Evolutionary conservation across 2,797 vertebrate genomes (phyloP).

Genomic region (Luscinia luscinia): DNA sequence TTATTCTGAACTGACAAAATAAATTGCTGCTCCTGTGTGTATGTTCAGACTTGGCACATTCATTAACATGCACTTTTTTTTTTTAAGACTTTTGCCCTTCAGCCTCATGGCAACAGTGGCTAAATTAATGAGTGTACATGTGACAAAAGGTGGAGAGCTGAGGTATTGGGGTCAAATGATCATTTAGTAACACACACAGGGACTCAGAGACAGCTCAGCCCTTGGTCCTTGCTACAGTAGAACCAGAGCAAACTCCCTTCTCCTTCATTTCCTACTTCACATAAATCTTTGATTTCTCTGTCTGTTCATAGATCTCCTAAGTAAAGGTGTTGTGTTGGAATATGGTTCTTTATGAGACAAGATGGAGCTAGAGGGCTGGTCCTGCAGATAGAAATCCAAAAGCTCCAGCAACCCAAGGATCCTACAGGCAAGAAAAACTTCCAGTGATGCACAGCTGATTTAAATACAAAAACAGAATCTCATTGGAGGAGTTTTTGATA

Average conservation of each 20-base stretch:
- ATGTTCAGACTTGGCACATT: neutral
- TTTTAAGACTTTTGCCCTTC: neutral
- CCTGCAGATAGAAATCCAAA: neutral
- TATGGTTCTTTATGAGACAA: neutral
- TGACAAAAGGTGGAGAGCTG: neutral
- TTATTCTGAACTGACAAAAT: neutral
- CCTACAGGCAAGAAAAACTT: neutral
- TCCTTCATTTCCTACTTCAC: neutral
- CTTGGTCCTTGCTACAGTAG: neutral
- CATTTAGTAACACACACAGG: fast-evolving
- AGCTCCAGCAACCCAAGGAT: neutral
- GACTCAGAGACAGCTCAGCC: neutral
- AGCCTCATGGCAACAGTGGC: neutral
- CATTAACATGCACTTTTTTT: neutral
- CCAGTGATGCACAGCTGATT: neutral
- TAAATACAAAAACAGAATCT: neutral
- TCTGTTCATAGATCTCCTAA: neutral
- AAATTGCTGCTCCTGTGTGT: neutral
- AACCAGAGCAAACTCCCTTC: neutral
- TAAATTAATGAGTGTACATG: neutral
- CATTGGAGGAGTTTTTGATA: neutral
- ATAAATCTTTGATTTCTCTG: neutral
- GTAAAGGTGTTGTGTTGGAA: neutral
- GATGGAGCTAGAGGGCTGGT: neutral
- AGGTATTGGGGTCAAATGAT: neutral